A percentile compares a stretch with the other conserved stretches of the same genome.
Conservation (phyloP, 1,140 invertebrate genomes). For the Platyura marginata region DNA sequence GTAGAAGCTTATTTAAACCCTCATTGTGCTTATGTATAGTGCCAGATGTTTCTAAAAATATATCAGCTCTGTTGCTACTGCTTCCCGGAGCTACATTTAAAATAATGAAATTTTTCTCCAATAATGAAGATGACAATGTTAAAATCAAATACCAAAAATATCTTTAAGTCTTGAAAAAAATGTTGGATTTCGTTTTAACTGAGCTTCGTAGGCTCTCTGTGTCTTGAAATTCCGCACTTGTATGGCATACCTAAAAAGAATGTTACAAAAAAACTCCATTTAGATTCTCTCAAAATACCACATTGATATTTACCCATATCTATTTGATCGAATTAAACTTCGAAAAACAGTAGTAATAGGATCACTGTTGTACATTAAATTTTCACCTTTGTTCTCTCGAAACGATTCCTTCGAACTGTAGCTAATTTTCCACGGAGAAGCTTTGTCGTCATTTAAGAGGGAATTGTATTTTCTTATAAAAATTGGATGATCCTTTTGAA, state of each 20-base stretch:
- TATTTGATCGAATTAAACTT: not conserved
- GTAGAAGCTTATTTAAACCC: constrained; percentile 17
- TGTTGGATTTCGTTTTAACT: constrained; percentile 46
- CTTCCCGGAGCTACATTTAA: not conserved
- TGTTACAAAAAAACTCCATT: not conserved
- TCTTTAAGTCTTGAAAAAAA: constrained; percentile 36
- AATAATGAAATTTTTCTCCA: not conserved
- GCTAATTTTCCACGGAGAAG: not conserved
- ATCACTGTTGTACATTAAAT: not conserved
- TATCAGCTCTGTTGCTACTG: not conserved
- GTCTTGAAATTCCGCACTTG: constrained; percentile 56
- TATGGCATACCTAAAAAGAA: constrained; percentile 7
- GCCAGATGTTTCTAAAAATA: constrained; percentile 7
- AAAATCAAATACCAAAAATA: constrained; percentile 27
- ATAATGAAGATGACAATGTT: not conserved
- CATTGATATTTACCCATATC: not conserved
- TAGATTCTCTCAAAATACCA: not conserved
- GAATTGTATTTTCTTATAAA: not conserved
- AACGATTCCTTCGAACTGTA: not conserved
- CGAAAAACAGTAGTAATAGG: not conserved
- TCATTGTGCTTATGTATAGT: constrained; percentile 11
- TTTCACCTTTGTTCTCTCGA: not conserved
- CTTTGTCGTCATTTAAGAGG: not conserved
- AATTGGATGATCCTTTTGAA: not conserved
- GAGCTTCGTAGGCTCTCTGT: constrained; percentile 43